These are phyloP conservation scores for Festucalex cinctus DNA, from an alignment of 2,113 vertebrate genomes.

Conservation along the genomic window DNA sequence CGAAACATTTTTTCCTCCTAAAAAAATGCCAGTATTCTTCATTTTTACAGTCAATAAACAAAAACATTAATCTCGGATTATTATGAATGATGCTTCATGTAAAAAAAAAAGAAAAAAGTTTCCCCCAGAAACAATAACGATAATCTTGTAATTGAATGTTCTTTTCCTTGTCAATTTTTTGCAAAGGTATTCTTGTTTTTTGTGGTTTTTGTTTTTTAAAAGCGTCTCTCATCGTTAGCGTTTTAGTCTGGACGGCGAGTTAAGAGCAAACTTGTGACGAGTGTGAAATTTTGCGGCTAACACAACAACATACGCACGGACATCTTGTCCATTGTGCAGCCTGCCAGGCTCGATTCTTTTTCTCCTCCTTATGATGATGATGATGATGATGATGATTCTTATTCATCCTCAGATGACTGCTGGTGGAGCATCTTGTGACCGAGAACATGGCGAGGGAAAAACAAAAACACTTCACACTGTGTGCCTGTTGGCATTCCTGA, in stretches of 20 bases:
- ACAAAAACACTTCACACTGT: slow-evolving; percentile 46
- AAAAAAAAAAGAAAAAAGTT: too few relatives aligned
- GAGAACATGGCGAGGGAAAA: slow-evolving; percentile 19
- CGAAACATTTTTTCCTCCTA: too few relatives aligned
- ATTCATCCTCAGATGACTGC: slow-evolving; percentile 58
- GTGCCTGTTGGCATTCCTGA: slow-evolving; percentile 49
- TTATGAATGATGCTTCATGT: too few relatives aligned
- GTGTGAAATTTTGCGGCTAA: neutral
- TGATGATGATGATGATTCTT: slow-evolving; percentile 30
- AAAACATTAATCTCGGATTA: too few relatives aligned
- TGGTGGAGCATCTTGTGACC: slow-evolving; percentile 61
- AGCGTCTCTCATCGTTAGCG: neutral
- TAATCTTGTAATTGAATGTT: too few relatives aligned
- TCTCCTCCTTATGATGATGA: neutral
- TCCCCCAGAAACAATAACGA: too few relatives aligned
- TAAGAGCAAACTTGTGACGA: neutral
- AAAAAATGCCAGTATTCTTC: too few relatives aligned
- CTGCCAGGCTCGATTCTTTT: slow-evolving; percentile 11
- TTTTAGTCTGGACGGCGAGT: too few relatives aligned
- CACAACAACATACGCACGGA: slow-evolving; percentile 2
- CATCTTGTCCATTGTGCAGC: neutral
- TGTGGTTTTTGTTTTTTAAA: neutral
- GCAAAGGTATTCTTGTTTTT: too few relatives aligned
- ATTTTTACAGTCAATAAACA: too few relatives aligned
- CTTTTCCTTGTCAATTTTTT: too few relatives aligned